These are phyloP conservation scores for Acromyrmex heyeri DNA, from an alignment of 1,140 invertebrate genomes.

Conservation along the genomic window DNA sequence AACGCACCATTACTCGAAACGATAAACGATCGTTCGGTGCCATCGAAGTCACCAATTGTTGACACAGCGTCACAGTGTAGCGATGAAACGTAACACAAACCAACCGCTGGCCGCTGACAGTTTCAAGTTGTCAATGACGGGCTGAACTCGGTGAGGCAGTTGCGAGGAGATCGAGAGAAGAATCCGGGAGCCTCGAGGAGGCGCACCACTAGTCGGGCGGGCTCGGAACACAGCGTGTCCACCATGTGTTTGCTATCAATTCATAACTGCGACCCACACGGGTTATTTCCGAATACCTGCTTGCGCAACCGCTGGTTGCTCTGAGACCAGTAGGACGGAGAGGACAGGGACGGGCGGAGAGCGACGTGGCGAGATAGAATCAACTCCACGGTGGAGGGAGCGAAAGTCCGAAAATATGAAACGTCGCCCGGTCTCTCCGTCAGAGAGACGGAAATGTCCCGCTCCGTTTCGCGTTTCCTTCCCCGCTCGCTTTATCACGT, in stretches of 20 bases:
- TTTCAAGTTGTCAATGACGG: background rate
- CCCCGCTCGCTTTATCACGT: background rate
- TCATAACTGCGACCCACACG: conserved; percentile 79
- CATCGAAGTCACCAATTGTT: background rate
- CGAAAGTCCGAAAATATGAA: conserved; percentile 71
- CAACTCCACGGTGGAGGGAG: background rate
- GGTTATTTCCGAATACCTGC: conserved; percentile 81
- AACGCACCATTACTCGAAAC: background rate
- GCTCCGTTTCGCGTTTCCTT: background rate
- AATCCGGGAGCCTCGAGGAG: background rate
- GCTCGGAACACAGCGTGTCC: conserved; percentile 69
- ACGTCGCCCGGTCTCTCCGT: conserved; percentile 19
- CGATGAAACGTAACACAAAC: background rate
- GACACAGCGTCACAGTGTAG: conserved; percentile 6
- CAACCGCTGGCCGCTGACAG: conserved; percentile 6
- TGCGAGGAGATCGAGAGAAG: conserved; percentile 17
- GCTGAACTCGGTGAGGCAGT: background rate
- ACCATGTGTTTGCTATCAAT: conserved; percentile 84
- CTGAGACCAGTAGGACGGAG: conserved; percentile 1
- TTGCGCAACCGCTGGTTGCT: conserved; percentile 74
- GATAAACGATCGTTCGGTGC: background rate
- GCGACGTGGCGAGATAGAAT: background rate
- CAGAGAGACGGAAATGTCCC: background rate
- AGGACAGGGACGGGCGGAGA: background rate
- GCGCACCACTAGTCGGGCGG: background rate